Evolutionary conservation across 2,113 vertebrate genomes (phyloP).

Genomic region (Rhea americana): DNA sequence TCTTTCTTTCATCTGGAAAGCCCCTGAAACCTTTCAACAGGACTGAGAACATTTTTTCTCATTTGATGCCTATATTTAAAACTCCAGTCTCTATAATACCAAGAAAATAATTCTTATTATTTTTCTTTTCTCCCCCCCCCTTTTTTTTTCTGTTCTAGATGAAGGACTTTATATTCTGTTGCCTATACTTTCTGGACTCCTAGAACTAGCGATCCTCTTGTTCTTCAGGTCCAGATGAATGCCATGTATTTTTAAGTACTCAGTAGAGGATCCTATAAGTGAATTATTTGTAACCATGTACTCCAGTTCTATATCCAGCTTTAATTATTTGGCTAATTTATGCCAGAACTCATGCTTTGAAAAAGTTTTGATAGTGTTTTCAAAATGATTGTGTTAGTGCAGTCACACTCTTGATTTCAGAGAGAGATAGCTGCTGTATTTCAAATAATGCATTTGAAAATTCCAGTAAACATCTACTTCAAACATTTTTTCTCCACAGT

Average conservation of each 20-base stretch:
- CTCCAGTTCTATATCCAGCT: background rate
- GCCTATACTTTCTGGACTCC: background rate
- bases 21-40: background rate
- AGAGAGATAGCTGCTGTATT: conserved; percentile 3
- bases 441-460: conserved; percentile 34
- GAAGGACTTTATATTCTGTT: background rate
- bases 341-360: background rate
- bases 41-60: background rate
- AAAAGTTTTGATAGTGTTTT: background rate
- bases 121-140: background rate
- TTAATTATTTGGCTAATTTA: background rate
- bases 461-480: conserved; percentile 4
- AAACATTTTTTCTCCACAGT: background rate
- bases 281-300: background rate
- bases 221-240: background rate
- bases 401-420: background rate
- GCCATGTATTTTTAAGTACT: background rate
- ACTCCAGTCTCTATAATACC: background rate
- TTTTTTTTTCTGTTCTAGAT: background rate
- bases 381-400: background rate
- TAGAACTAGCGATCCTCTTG: background rate
- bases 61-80: background rate
- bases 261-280: background rate
- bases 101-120: background rate
- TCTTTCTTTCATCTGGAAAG: background rate